Evolutionary conservation across 2,797 vertebrate species (phyloP).

Genomic region (Melanotaenia nigrans): DNA sequence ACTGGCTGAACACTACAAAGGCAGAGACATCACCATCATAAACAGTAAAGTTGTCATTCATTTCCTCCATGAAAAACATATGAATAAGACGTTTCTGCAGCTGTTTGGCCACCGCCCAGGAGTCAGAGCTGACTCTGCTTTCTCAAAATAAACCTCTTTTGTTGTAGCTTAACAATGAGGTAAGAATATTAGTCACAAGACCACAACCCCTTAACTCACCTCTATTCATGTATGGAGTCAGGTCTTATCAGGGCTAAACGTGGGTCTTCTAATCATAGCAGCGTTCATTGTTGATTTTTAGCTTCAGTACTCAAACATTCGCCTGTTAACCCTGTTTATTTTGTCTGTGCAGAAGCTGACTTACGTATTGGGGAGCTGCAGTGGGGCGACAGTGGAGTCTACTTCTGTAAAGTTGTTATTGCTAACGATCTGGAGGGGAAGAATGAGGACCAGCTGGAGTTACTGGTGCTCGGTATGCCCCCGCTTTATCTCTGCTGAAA

Average conservation of each 20-base stretch:
- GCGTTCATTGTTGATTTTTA: neutral
- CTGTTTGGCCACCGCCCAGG: slow-evolving; percentile 42
- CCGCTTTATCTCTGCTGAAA: neutral
- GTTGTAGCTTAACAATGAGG: slow-evolving; percentile 73
- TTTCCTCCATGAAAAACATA: neutral
- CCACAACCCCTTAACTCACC: slow-evolving; percentile 15
- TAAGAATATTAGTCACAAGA: slow-evolving; percentile 24
- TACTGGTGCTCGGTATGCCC: slow-evolving; percentile 93
- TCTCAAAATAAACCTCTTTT: slow-evolving; percentile 74
- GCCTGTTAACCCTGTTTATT: neutral
- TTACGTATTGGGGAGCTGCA: slow-evolving; percentile 92
- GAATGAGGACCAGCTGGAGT: slow-evolving; percentile 91
- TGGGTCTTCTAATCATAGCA: slow-evolving; percentile 12
- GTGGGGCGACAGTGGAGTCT: slow-evolving; percentile 98
- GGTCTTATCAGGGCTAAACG: slow-evolving; percentile 70
- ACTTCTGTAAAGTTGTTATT: slow-evolving; percentile 93
- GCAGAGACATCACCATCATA: slow-evolving; percentile 92
- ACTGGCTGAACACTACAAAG: slow-evolving; percentile 94
- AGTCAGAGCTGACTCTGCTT: slow-evolving; percentile 57
- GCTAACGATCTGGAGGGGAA: slow-evolving; percentile 93
- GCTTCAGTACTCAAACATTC: neutral
- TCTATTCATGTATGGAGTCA: slow-evolving; percentile 29
- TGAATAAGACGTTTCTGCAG: slow-evolving; percentile 15
- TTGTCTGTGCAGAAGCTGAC: slow-evolving; percentile 87
- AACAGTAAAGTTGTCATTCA: slow-evolving; percentile 86